Base-by-base conservation (phyloP, 92 coral and sea anemone species). In the Zoanthus sansibaricus region DNA sequence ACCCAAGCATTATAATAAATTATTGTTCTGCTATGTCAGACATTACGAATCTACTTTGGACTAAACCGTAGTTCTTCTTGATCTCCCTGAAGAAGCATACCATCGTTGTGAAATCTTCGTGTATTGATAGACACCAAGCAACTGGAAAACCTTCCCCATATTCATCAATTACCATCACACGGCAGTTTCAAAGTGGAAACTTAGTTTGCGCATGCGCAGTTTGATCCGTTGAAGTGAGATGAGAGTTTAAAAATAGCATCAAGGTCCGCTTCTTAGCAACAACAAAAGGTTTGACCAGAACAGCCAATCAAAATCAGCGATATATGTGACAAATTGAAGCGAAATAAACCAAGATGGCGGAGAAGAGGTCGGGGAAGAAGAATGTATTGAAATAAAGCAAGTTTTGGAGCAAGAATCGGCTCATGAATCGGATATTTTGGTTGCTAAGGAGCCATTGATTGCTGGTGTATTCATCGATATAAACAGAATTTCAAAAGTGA, bases 91-190 rank as follows among this genome's bases (percentile, higher is more conserved):
- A 61, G 30, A 61, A 61, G 68, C 68, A 61, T 61, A 21, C 17
- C 68, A 61, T 71, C 11, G 75, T 16, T 1, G 48, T 61, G 9
- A 61, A 61, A 61, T 61, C 68, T 61, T 61, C 68, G 7, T 61
- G 68, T 15, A 15, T 61, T 1, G 68, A 61, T n/a, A 61, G 68
- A 6, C 31, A 61, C 68, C 18, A 61, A 61, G 68, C 68, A 15
- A 61, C 68, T 61, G 68, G 68, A 61, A 61, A 61, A 61, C 68
- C 30, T 61, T 61, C 68, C 68, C 30, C 68, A 61, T 15, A 61
- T 61, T 61, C 68, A 61, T 61, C 68, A 61, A 61, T 61, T 17
- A 61, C 68, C 68, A 61, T 61, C 30, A 61, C 68, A 56, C 64
- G 64, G 13, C 64, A 1, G 64, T 56, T 56, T 56, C 13, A 13